phyloP scores from a whole-genome alignment of 2,888 invertebrate genomes.

The Macaria notata region DNA sequence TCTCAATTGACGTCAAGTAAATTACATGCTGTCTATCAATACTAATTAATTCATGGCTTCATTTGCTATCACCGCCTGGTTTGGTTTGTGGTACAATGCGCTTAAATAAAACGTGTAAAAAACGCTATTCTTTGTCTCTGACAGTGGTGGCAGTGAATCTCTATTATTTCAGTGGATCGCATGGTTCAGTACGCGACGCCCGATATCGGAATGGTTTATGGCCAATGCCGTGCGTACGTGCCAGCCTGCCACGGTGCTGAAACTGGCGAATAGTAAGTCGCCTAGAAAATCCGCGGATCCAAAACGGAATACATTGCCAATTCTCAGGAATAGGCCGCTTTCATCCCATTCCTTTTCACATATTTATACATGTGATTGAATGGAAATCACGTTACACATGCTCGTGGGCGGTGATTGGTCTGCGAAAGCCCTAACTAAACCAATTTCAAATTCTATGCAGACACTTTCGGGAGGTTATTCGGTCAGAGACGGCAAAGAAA shows the following conservation, averaged over 20 bases:
- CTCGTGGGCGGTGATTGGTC: slow-evolving; percentile 4
- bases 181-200: slow-evolving; percentile 52
- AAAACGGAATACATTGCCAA: not conserved
- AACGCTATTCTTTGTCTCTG: slow-evolving; percentile 38
- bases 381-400: slow-evolving; percentile 7
- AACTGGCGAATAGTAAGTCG: slow-evolving; percentile 44
- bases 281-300: slow-evolving; percentile 32
- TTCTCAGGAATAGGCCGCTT: slow-evolving; percentile 1
- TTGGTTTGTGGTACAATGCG: too few species aligned
- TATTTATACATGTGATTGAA: slow-evolving; percentile 12
- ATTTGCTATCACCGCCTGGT: too few species aligned
- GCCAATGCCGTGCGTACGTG: slow-evolving; percentile 61
- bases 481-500: slow-evolving; percentile 29
- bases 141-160: slow-evolving; percentile 27
- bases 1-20: too few species aligned
- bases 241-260: slow-evolving; percentile 27
- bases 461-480: slow-evolving; percentile 12
- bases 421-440: slow-evolving; percentile 9
- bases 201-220: slow-evolving; percentile 69
- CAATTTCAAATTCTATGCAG: slow-evolving; percentile 12
- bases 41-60: too few species aligned
- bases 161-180: slow-evolving; percentile 51
- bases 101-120: slow-evolving; percentile 4
- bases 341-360: slow-evolving; percentile 8
- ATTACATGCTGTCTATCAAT: too few species aligned